A percentile compares a stretch with the other conserved stretches of the same genome.
Conservation (phyloP, 2,888 invertebrate genomes). For the Miltochrista miniata region DNA sequence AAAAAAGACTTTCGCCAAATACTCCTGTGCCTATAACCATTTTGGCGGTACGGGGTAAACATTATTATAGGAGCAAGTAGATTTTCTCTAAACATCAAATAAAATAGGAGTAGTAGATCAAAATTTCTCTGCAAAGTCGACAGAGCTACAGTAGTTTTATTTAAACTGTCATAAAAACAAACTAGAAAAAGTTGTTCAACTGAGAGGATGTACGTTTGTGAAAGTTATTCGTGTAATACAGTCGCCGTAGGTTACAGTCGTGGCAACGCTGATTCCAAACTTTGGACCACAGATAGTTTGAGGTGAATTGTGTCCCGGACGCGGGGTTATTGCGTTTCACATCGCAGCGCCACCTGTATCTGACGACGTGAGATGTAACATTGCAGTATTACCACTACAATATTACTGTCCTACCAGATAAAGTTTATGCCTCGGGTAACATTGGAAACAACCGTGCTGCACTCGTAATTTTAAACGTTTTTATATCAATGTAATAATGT, state of each 20-base stretch:
- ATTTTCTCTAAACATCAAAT: background rate
- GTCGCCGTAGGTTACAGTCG: constrained; percentile 12
- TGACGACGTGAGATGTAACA: constrained; percentile 48
- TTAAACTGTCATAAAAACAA: background rate
- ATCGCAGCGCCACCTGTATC: constrained; percentile 62
- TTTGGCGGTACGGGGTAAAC: too few relatives aligned
- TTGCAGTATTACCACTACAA: constrained; percentile 39
- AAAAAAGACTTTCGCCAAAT: too few relatives aligned
- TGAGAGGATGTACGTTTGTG: background rate
- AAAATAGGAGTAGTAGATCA: background rate
- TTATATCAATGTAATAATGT: too few relatives aligned
- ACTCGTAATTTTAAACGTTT: too few relatives aligned
- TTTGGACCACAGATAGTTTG: constrained; percentile 49
- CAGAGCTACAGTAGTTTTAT: background rate
- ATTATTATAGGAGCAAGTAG: too few relatives aligned
- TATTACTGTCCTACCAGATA: constrained; percentile 47
- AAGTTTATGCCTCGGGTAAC: too few relatives aligned
- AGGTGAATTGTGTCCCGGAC: constrained; percentile 46
- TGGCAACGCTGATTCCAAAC: constrained; percentile 26
- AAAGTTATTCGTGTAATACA: constrained; percentile 14
- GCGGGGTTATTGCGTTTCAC: constrained; percentile 59
- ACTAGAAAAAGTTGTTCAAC: constrained; percentile 1
- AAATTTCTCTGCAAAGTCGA: background rate
- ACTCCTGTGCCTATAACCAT: too few relatives aligned
- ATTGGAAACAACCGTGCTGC: too few relatives aligned